phyloP scores from a whole-genome alignment of 1,140 invertebrate genomes.

The Rhopalosiphum maidis region DNA sequence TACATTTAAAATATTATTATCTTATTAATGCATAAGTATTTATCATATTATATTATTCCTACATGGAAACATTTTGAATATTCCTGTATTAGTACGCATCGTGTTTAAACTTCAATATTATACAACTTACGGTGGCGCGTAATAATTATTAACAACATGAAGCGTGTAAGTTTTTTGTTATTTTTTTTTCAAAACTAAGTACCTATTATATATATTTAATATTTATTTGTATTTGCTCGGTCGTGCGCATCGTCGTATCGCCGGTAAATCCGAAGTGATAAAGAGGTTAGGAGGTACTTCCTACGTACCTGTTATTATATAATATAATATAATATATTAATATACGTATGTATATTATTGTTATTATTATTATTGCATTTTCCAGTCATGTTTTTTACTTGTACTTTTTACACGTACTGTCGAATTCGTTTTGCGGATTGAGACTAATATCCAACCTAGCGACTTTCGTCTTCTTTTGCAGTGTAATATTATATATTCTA shows the following conservation, averaged over 20 bases:
- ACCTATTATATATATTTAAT: background rate
- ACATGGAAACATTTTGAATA: too few relatives aligned
- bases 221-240: background rate
- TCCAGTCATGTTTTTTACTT: background rate
- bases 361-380: background rate
- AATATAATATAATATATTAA: background rate
- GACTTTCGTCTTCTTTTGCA: background rate
- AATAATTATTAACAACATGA: background rate
- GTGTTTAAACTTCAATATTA: background rate
- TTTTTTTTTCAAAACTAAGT: background rate
- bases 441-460: background rate
- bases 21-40: too few relatives aligned
- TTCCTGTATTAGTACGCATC: too few relatives aligned
- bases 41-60: too few relatives aligned
- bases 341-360: background rate
- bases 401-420: background rate
- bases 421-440: too few relatives aligned
- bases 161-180: background rate
- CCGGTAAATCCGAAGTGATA: background rate
- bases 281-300: background rate
- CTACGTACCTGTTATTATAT: background rate
- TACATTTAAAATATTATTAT: too few relatives aligned
- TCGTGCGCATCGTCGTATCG: background rate
- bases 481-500: background rate
- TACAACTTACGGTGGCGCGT: background rate